These are phyloP conservation scores for Nycticorax nycticorax DNA, from an alignment of 2,113 vertebrate species.

Conservation along the genomic window DNA sequence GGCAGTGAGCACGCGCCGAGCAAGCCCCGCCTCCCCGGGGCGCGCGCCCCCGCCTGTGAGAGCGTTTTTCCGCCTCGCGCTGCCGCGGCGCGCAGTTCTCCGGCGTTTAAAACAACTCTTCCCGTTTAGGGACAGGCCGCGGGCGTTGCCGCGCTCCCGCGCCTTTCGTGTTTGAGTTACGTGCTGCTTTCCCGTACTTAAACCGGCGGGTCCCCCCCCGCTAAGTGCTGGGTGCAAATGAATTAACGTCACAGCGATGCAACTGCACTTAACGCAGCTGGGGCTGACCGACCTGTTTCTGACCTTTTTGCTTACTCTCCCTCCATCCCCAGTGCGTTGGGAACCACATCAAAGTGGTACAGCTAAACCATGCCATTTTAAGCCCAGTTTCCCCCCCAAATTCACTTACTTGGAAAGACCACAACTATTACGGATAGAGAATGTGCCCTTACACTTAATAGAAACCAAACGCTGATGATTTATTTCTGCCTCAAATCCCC, in stretches of 20 bases:
- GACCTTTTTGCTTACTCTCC: no score
- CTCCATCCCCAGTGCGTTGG: accelerated
- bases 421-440: accelerated
- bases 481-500: neutral
- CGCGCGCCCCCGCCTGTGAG: neutral
- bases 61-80: accelerated
- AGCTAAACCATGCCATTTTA: accelerated
- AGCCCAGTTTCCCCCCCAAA: accelerated
- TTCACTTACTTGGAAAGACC: neutral
- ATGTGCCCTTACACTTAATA: accelerated
- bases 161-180: neutral
- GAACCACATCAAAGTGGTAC: accelerated
- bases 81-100: neutral
- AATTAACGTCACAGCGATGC: accelerated
- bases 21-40: neutral
- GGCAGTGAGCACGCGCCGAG: neutral
- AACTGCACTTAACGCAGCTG: accelerated
- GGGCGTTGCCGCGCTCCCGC: neutral
- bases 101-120: accelerated
- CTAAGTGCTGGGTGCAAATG: accelerated
- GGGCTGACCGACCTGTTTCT: accelerated
- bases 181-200: accelerated
- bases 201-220: accelerated
- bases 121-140: neutral
- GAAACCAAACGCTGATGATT: neutral